Evolutionary conservation across 1,140 invertebrate species (phyloP), one percentile per base, ranked within the genome.

Genomic region (Oryctes rhinoceros): DNA sequence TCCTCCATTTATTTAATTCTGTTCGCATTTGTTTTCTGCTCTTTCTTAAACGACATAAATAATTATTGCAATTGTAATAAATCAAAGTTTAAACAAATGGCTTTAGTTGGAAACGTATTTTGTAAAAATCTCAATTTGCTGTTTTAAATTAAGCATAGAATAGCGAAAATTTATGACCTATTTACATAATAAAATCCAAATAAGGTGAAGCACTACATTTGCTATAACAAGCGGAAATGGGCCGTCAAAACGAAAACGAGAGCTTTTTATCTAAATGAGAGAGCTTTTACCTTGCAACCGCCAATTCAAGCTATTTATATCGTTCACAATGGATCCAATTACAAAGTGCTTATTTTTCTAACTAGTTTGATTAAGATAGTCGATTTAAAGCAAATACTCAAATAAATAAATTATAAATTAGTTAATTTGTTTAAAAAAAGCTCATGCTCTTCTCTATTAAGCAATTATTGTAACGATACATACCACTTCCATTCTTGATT

Each of bases 401-500:
- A 4, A 74, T 74, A 15, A 24, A 7, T 13, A 71, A 71, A 71
- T 71, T 24, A 71, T 15, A 71, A 30, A 30, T 53, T 15, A 11
- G 30, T 37, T 74, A 37, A 2, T 74, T 35, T 74, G 18, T 7
- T 59, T 20, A 59, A 59, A 59, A 59, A 59, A 59, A 59, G 53
- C 53, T 1, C 15, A 59, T 59, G 6, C 15, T 18, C 3, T 1
- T 59, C n/a, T 59, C n/a, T 59, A 15, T 7, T 18, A 59, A 59
- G 18, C 15, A 4, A 71, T 35, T 11, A 35, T 24, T 20, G 30
- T 10, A 6, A 24, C 3, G 11, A 67, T 71, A 88, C 91, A 91
- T 88, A 95, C 94, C 94, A 96, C 89, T 95, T 95, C 94, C 94
- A 95, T 86, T 96, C 94, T 84, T 95, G 94, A 84, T 93, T 95